Base-by-base conservation (phyloP, 2,797 vertebrate genomes). In the Acanthurus tractus region DNA sequence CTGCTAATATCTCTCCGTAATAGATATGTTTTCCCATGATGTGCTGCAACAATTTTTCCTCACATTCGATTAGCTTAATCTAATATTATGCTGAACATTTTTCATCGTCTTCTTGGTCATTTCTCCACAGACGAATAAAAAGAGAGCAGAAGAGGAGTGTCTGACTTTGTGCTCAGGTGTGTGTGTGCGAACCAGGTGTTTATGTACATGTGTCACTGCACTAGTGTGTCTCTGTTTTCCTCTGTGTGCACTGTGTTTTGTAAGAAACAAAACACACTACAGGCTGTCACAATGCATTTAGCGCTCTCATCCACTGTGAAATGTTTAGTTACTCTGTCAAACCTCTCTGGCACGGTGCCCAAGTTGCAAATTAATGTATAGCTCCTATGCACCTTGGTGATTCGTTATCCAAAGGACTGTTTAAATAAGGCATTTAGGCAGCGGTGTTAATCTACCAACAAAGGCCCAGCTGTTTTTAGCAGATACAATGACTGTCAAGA, bases 41-140 rank as follows among this genome's bases (percentile, higher is more conserved):
- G 84, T 90, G 89, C 88, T 89, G 83, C 88, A 90, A 91, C 82
- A 92, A 89, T 88, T 84, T 86, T 69, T 79, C 75, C 79, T 89
- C 88, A 91, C 59, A 92, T 92, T 92, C 55, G 59, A 93, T 94
- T 93, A 90, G 86, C 85, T 87, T 92, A 91, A 93, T 93, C 76
- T 89, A 89, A 92, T 91, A 88, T 88, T 86, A 72, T 88, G 90
- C 86, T 79, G 89, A 94, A 90, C 88, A 93, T 93, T 92, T 93
- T 93, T 93, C 89, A 95, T 88, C 89, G 93, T 94, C 91, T 91
- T 55, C 70, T 29, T 77, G 70, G 59, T 91, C 80, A 88, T 90
- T 91, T 92, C 75, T 81, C 77, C 74, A 55, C 66, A 82, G 87
- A 84, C 79, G 76, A 76, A 67, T 53, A 76, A 14, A 83, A 38